Evolutionary conservation across 2,797 vertebrate genomes (phyloP).

Genomic region (Podarcis siculus): DNA sequence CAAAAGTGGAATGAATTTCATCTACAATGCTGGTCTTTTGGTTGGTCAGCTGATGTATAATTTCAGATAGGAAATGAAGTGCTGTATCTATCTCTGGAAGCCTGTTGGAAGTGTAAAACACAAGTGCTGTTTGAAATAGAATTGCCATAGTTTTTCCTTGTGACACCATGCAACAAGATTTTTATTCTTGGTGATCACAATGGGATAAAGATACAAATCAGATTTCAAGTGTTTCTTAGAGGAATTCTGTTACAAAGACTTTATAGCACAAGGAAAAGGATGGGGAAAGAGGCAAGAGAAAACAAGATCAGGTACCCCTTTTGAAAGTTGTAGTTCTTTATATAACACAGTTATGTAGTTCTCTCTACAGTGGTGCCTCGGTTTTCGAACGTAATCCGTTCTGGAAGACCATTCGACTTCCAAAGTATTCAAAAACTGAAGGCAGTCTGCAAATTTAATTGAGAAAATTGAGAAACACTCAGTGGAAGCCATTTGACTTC

Average conservation of each 20-base stretch:
- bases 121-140: conserved; percentile 52
- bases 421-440: too few relatives aligned
- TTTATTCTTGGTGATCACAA: too few relatives aligned
- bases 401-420: too few relatives aligned
- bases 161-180: neutral
- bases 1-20: conserved; percentile 92
- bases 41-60: conserved; percentile 93
- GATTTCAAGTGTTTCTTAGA: neutral
- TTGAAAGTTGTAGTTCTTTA: neutral
- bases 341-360: neutral
- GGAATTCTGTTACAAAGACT: too few relatives aligned
- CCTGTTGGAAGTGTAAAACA: conserved; percentile 76
- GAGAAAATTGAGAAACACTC: too few relatives aligned
- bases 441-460: too few relatives aligned
- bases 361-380: neutral
- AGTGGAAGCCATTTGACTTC: too few relatives aligned
- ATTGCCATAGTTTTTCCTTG: neutral
- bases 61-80: conserved; percentile 92
- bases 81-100: conserved; percentile 95
- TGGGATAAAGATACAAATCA: neutral
- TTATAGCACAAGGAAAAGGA: too few relatives aligned
- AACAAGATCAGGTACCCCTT: neutral
- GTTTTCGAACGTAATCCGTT: too few relatives aligned
- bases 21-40: conserved; percentile 94
- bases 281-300: too few relatives aligned